Base-by-base conservation (phyloP, 2,888 invertebrate species). In the Orchesella flavescens region DNA sequence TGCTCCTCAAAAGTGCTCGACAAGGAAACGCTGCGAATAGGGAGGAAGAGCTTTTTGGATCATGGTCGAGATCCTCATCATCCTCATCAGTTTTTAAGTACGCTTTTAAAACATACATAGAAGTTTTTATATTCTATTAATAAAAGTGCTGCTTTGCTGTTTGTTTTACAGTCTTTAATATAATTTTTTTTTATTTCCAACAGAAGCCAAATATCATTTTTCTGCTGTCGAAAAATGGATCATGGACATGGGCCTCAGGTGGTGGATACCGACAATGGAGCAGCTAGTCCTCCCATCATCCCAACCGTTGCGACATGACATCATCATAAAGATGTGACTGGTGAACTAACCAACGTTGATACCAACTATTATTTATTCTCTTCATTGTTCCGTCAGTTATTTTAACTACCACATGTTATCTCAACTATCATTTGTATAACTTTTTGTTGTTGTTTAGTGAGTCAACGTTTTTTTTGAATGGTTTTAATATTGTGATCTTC, bases 1-100 rank as follows among this genome's bases (percentile, higher is more conserved):
- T 94, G 87, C 90, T 93, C 83, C 92, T 93, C 7, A 66, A 66
- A 53, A 66, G 78, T 0, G 61, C 17, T 24, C 19, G 74, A 24
- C 80, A 84, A 75, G 71, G 81, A 46, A 83, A 85, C 13, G 17
- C 79, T 12, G 66, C 21, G 7, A 46, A 19, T 12, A 89, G 86
- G 89, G 89, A 87, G 88, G 90, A 88, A 63, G 89, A 89, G 80
- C 89, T 90, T 81, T 89, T 90, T 71, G 90, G 89, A 12, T 89
- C 90, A 19, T 90, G 90, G 90, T 90, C 90, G 19, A 88, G 90
- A 59, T 89, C 89, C n/a, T 89, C 90, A 15, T 90, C 90, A 15
- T 89, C 89, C 13, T 90, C 90, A 2, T 90, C 90, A 43, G 89
- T 90, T 46, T 89, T 89, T 86, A 89, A 90, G 90, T 90, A 87